Evolutionary conservation across 2,113 vertebrate species (phyloP), one percentile per base, ranked within the genome.

Genomic region (Oreochromis spilurus): DNA sequence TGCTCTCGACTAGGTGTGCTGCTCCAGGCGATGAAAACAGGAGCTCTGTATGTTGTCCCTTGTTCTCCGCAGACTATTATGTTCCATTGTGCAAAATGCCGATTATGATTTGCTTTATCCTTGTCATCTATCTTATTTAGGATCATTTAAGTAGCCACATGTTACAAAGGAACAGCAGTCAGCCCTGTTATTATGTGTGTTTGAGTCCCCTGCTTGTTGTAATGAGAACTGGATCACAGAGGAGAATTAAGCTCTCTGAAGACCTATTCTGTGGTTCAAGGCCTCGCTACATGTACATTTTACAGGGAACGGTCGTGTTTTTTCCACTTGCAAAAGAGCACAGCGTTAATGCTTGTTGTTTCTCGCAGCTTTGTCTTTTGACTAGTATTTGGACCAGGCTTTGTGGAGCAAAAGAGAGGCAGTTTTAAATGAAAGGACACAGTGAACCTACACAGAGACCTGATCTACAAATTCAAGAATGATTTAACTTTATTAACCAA

Each of bases 1-100:
- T 96, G 96, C 94, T 92, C 94, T 93, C 94, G 65, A 96, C 95
- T 92, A 96, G 95, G 96, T 95, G 94, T 88, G 93, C 92, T 83
- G 96, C 96, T 95, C 82, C 83, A 81, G 96, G 96, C 95, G 67
- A 92, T 89, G 94, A 89, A 90, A 92, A 91, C 92, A 78, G 89
- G 85, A 81, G 84, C 88, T 91, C 91, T 81, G 88, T 94, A 89
- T 96, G 93, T 87, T 85, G 91, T 94, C 93, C 91, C 90, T 86
- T 83, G 84, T 92, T 93, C 90, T 94, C 92, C n/a, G 45, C 90
- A 88, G 81, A 94, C 91, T 87, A 94, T 94, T 95, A 93, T 94
- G 89, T 83, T 94, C 86, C 89, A 94, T 93, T 93, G 94, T 95
- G 93, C 94, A 93, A 88, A 94, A 92, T 89, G 92, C 91, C 87